phyloP scores from a whole-genome alignment of 2,797 vertebrate species.

The Anguilla marmorata region DNA sequence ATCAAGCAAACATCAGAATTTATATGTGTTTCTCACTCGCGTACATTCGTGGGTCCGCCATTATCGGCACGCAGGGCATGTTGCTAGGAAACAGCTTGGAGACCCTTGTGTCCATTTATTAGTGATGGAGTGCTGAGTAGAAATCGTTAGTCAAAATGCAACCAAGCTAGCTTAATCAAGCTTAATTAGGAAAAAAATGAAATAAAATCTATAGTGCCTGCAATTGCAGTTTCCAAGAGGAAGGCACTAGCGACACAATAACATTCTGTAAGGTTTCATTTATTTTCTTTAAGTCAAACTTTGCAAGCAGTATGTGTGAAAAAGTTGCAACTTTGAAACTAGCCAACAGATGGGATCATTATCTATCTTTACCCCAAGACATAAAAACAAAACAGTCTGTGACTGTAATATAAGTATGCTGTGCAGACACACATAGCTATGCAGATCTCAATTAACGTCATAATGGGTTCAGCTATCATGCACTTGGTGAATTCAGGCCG shows the following conservation, averaged over 20 bases:
- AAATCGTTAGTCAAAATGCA: background rate
- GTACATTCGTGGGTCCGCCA: background rate
- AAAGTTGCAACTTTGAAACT: background rate
- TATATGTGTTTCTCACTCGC: background rate
- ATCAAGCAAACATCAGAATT: background rate
- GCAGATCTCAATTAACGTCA: background rate
- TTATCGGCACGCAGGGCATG: background rate
- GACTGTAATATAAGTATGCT: background rate
- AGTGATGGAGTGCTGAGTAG: background rate
- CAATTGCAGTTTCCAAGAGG: background rate
- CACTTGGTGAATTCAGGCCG: background rate
- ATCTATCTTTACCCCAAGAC: background rate
- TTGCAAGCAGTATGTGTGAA: background rate
- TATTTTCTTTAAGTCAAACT: background rate
- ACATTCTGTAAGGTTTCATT: background rate
- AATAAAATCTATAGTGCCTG: background rate
- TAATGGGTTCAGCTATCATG: background rate
- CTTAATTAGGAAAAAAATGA: background rate
- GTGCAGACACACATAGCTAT: background rate
- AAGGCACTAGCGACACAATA: background rate
- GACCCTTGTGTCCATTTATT: background rate
- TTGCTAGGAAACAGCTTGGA: slow-evolving; percentile 8
- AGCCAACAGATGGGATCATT: background rate
- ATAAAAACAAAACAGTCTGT: background rate
- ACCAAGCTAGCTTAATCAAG: background rate